Base-by-base conservation (phyloP, 1,140 invertebrate species). In the Atta texana region DNA sequence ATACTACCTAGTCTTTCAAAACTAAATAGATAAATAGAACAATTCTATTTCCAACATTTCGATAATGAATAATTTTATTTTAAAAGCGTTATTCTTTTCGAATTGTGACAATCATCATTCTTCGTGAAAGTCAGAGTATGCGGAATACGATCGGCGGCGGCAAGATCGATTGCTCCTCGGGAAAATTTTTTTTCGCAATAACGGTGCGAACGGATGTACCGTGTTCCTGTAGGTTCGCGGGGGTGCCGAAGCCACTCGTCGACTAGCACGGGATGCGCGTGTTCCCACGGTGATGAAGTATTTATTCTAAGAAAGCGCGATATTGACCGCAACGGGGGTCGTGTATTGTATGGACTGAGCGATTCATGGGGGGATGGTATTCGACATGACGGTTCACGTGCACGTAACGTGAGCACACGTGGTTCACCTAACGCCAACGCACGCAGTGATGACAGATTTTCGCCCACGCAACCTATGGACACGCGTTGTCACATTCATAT, bases 311-410 rank as follows among this genome's bases (percentile, higher is more conserved):
- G 91, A 93, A 88, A 92, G 90, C 91, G 89, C 92, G 92, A 92
- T 95, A 95, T 95, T 94, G 94, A 95, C 94, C 94, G 94, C 90
- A 88, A 89, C 90, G 88, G 91, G 92, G 90, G 90, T 91, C 89
- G 88, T 90, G 88, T 90, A 82, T 91, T 82, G 76, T 89, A 81
- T 82, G 88, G 66, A 87, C 90, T 87, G 88, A 75, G 85, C 91
- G 91, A 92, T 92, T 92, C 90, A 64, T 84, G 87, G 87, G 91
- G 89, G 71, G 84, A 84, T 5, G 31, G 39, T 80, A 0, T 86
- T 78, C 53, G 66, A 28, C 16, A n/a, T 18, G 14, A 28, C 74
- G 24, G 21, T 76, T 76, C 76, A 64, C 55, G 64, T 89, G 86
- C 69, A 80, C 39, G 71, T 75, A 39, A 74, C 85, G 49, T 71